Base-by-base conservation (phyloP, 2,888 invertebrate species). In the Balanococcus diminutus region DNA sequence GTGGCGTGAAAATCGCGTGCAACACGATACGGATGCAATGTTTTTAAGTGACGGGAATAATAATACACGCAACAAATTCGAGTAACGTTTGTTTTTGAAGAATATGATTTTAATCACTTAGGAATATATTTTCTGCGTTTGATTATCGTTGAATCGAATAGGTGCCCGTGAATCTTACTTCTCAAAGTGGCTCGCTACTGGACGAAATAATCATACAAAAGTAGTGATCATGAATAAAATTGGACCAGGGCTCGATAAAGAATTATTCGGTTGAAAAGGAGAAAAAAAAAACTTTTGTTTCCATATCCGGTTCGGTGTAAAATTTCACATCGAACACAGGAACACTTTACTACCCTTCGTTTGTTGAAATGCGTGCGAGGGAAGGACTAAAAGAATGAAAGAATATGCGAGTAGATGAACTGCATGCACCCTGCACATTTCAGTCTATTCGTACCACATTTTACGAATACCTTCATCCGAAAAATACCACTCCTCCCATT, bases 251-350 rank as follows among this genome's bases (percentile, higher is more conserved):
- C 11, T n/a, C 5, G 11, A 42, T 42, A 42, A 42, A 42, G 46
- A 22, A 56, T 9, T 9, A 22, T 14, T 56, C 56, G 22, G 22
- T 19, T 46, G 22, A 56, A 56, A 56, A 42, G 42, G 2, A 42
- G 25, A 61, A 8, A 72, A 8, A n/a, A 72, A 72, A 72, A 72
- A 16, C 31, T 31, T 31, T 72, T 72, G 72, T 72, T 72, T 31
- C 31, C 72, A 31, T 72, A 72, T 72, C 72, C 72, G 72, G 72
- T 72, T 72, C 16, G 31, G 72, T 72, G 72, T 72, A 72, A 72
- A 72, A 72, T 72, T 72, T 72, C 72, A 67, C 67, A 31, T 67
- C 22, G 25, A 25, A 28, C 14, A 14, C 67, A n/a, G n/a, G n/a
- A n/a, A n/a, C n/a, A n/a, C 36, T 46, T n/a, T 6, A 46, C 46